Evolutionary conservation across 92 coral and sea anemone genomes (phyloP).

Genomic region (Parazoanthus darwini): DNA sequence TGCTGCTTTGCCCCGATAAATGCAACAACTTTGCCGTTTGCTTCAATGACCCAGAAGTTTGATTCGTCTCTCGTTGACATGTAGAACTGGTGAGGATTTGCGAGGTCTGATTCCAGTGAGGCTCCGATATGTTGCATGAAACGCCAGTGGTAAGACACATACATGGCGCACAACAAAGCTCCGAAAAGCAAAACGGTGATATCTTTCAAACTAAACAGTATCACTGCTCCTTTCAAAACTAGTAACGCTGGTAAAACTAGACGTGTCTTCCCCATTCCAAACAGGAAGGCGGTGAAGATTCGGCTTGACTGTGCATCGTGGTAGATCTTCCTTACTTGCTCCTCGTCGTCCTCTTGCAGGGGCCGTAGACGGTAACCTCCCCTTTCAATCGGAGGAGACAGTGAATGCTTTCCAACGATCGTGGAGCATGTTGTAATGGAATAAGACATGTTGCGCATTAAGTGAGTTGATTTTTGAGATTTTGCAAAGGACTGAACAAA

Average conservation of each 20-base stretch:
- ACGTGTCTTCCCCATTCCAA: slow-evolving; percentile 53
- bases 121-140: slow-evolving; percentile 64
- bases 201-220: slow-evolving; percentile 26
- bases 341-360: slow-evolving; percentile 39
- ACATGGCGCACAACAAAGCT: slow-evolving; percentile 39
- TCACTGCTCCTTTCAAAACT: slow-evolving; percentile 23
- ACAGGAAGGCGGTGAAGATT: slow-evolving; percentile 56
- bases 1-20: slow-evolving; percentile 69
- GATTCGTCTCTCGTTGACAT: slow-evolving; percentile 63
- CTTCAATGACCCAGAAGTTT: slow-evolving; percentile 75
- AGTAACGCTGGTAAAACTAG: slow-evolving; percentile 52
- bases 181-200: slow-evolving; percentile 24
- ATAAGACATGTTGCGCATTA: not conserved
- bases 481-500: not conserved
- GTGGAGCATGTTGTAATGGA: slow-evolving; percentile 7
- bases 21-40: slow-evolving; percentile 57
- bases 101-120: slow-evolving; percentile 70
- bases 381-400: not conserved
- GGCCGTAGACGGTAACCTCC: slow-evolving; percentile 17
- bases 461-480: not conserved
- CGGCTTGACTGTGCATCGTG: slow-evolving; percentile 62
- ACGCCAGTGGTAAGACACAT: slow-evolving; percentile 54
- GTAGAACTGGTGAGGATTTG: slow-evolving; percentile 55
- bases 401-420: not conserved
- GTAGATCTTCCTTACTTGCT: slow-evolving; percentile 45